A percentile compares a stretch with the other conserved stretches of the same genome.
phyloP scores from a whole-genome alignment of 2,113 vertebrate genomes.

The Pseudopodoces humilis region DNA sequence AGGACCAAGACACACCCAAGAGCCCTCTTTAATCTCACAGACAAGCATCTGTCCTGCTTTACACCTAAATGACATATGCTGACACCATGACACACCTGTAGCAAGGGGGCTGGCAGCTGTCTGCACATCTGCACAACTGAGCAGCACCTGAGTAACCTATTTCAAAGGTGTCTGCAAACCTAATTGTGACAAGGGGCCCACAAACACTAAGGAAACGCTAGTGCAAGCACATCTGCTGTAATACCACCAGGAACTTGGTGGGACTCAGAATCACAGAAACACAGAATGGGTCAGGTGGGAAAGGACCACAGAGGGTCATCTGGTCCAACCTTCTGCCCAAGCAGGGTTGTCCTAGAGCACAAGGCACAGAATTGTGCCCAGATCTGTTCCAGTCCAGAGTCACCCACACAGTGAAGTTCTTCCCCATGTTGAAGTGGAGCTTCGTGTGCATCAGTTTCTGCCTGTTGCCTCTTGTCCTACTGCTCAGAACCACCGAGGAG shows the following conservation, averaged over 20 bases:
- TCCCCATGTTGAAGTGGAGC: neutral
- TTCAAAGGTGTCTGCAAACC: neutral
- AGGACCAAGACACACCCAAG: neutral
- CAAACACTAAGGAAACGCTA: rapidly evolving
- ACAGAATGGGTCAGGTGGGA: rapidly evolving
- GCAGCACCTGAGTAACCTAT: neutral
- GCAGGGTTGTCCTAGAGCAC: neutral
- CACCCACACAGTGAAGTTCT: neutral
- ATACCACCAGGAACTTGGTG: neutral
- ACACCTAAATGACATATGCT: rapidly evolving
- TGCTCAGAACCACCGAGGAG: rapidly evolving
- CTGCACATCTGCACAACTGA: neutral
- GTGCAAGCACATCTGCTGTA: neutral
- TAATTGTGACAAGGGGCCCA: rapidly evolving
- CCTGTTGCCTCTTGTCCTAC: rapidly evolving
- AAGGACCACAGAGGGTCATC: neutral
- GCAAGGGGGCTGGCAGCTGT: neutral
- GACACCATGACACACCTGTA: rapidly evolving
- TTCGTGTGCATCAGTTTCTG: neutral
- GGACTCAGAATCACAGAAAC: neutral
- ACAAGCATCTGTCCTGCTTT: rapidly evolving
- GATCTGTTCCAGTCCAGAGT: too few species aligned
- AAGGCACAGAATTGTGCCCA: neutral
- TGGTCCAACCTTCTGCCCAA: neutral
- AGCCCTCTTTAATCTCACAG: neutral